These are phyloP conservation scores for Itoplectis maculator DNA, from an alignment of 2,888 invertebrate genomes.

Conservation along the genomic window DNA sequence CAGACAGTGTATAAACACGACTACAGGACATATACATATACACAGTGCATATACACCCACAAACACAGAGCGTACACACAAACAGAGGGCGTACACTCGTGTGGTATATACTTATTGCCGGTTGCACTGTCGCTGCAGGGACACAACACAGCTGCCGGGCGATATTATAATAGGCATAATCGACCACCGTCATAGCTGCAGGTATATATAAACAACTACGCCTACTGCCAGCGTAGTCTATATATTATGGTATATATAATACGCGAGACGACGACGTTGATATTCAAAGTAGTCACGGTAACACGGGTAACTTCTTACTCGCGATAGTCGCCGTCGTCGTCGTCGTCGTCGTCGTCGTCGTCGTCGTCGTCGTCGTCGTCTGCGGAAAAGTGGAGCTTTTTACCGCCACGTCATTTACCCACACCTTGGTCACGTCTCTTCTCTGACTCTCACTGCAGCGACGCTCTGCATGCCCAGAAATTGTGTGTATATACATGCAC, in stretches of 20 bases:
- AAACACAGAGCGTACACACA: too few species aligned
- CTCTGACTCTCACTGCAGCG: background rate
- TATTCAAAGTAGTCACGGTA: conserved; percentile 72
- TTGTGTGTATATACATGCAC: too few species aligned
- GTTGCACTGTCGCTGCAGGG: conserved; percentile 38
- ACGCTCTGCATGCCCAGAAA: too few species aligned
- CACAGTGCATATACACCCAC: too few species aligned
- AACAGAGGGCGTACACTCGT: too few species aligned
- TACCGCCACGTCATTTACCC: conserved; percentile 65
- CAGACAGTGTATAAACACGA: too few species aligned
- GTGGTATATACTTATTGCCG: conserved; percentile 46
- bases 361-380: conserved; percentile 25
- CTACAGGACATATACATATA: too few species aligned
- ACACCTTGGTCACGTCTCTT: conserved; percentile 43
- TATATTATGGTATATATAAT: conserved; percentile 52
- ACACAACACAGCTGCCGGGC: conserved; percentile 31
- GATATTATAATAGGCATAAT: conserved; percentile 56
- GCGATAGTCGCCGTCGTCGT: conserved; percentile 39
- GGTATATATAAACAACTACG: background rate
- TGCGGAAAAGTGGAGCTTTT: conserved; percentile 53
- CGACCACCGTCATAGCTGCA: conserved; percentile 24
- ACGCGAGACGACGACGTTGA: conserved; percentile 62
- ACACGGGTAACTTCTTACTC: conserved; percentile 66
- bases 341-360: conserved; percentile 21
- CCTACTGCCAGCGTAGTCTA: conserved; percentile 6